Evolutionary conservation across 64 coral and sea anemone genomes (phyloP).

Genomic region (Porites australiensis): DNA sequence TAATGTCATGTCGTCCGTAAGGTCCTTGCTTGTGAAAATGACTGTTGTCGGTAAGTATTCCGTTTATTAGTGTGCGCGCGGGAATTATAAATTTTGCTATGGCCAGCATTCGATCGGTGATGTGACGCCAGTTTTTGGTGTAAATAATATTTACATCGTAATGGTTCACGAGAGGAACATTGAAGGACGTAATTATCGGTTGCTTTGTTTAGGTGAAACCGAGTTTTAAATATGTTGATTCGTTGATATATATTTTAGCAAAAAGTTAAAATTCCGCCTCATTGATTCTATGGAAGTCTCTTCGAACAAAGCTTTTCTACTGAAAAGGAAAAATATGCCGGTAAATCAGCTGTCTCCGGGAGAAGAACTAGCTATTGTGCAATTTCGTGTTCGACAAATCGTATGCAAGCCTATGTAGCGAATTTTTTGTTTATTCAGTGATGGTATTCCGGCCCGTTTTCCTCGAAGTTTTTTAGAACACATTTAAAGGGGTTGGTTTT

Average conservation of each 20-base stretch:
- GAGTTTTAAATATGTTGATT: neutral
- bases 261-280: no score
- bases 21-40: no score
- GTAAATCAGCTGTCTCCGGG: no score
- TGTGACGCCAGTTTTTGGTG: neutral
- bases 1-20: neutral
- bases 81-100: neutral
- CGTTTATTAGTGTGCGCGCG: neutral
- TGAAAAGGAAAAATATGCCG: no score
- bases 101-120: neutral
- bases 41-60: neutral
- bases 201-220: slow-evolving; percentile 3
- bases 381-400: no score
- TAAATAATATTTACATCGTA: neutral
- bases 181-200: neutral
- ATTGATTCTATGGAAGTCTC: no score
- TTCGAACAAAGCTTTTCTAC: no score
- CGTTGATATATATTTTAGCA: neutral
- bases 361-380: no score
- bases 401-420: no score
- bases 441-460: no score
- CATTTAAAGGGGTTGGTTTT: neutral
- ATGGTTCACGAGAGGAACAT: neutral
- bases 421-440: no score
- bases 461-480: no score